Percentiles rank a stretch among this genome's conserved stretches.
phyloP scores from a whole-genome alignment of 2,888 invertebrate species.

The Diplolepis rosae region DNA sequence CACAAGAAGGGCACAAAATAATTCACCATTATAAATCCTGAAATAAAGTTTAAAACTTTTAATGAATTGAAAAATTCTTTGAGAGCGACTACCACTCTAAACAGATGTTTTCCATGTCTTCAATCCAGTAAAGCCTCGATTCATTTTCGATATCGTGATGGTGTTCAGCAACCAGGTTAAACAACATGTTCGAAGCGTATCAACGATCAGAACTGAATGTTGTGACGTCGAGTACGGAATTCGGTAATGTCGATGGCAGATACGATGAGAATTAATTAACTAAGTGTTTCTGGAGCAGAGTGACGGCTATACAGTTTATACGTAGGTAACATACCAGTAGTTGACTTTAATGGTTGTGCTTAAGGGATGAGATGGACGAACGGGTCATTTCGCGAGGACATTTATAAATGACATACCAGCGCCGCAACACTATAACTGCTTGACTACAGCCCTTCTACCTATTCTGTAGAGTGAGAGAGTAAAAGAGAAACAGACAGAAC shows the following conservation, averaged over 20 bases:
- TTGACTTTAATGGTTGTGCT: constrained; percentile 71
- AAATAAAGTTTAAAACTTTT: neutral
- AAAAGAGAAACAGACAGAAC: constrained; percentile 25
- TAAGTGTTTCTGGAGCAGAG: constrained; percentile 54
- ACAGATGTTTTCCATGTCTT: neutral
- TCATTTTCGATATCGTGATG: constrained; percentile 1
- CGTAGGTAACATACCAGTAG: constrained; percentile 53
- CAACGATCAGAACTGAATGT: constrained; percentile 21
- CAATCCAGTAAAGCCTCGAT: neutral
- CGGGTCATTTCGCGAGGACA: constrained; percentile 71
- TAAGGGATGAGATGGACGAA: constrained; percentile 71
- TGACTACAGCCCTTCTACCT: constrained; percentile 52
- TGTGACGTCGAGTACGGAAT: constrained; percentile 37
- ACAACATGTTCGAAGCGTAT: constrained; percentile 4
- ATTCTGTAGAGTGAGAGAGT: constrained; percentile 40
- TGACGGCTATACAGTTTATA: constrained; percentile 55
- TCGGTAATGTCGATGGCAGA: constrained; percentile 48
- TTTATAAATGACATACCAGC: constrained; percentile 72
- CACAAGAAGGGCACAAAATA: neutral
- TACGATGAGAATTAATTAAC: constrained; percentile 60
- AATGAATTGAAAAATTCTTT: neutral
- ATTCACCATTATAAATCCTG: neutral
- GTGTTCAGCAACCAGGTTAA: constrained; percentile 2
- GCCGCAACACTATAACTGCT: constrained; percentile 64
- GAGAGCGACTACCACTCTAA: no score